Base-by-base conservation (phyloP, 2,113 vertebrate species). In the Ascaphus truei region DNA sequence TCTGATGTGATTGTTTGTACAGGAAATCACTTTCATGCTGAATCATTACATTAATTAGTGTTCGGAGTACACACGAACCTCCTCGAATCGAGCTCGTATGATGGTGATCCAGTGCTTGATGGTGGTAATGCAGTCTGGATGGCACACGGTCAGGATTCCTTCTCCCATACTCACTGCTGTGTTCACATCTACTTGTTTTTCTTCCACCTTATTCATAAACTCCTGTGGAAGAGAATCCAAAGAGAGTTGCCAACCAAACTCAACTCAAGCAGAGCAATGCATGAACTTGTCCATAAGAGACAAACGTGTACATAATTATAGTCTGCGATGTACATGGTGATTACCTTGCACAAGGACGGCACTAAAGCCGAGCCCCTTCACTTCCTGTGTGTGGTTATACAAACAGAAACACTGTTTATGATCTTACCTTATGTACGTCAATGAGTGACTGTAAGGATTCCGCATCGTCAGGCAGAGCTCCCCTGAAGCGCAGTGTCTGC, bases 21-120 rank as follows among this genome's bases (percentile, higher is more conserved):
- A n/a, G n/a, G n/a, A n/a, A n/a, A n/a, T n/a, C n/a, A n/a, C n/a
- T n/a, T n/a, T n/a, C n/a, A n/a, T n/a, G n/a, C n/a, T n/a, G n/a
- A n/a, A n/a, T n/a, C n/a, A n/a, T n/a, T n/a, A n/a, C n/a, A n/a
- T n/a, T n/a, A n/a, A n/a, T n/a, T n/a, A n/a, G n/a, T n/a, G n/a
- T n/a, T n/a, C n/a, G n/a, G n/a, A n/a, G 10, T 37, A 48, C 11
- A 4, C n/a, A 48, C 10, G 86, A 84, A 98, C 97, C 91, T 99
- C 97, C 80, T 99, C 97, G 0, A 98, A 99, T 63, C 97, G 92
- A 4, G 97, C 96, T 2, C 96, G 82, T 84, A 99, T 98, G 86
- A 99, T 99, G 77, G 96, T 99, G 89, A 98, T 96, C 97, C 97
- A 99, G 91, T 99, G 96, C 66, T 99, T 99, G 84, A 99, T 92